Percentiles rank a stretch among this genome's conserved stretches.
Conservation (phyloP, 2,797 vertebrate species). For the Xerus rutilus region DNA sequence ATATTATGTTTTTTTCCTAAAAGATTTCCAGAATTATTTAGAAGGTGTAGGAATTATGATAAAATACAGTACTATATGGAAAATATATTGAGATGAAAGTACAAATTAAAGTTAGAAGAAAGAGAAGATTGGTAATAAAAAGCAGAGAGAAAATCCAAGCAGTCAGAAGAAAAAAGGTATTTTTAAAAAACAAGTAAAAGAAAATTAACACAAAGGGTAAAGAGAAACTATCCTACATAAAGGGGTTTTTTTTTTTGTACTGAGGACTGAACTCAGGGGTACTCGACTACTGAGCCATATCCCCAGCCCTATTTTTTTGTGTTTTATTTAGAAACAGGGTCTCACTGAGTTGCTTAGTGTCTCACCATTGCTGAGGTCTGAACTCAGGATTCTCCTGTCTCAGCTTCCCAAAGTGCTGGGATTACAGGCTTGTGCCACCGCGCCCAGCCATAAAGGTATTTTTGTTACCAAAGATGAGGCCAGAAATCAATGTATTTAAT, state of each 20-base stretch:
- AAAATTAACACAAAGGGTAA: not conserved
- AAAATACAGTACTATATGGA: slow-evolving; percentile 17
- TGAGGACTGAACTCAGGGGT: no score
- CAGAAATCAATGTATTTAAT: slow-evolving; percentile 5
- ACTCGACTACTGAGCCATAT: no score
- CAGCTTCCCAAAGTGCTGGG: no score
- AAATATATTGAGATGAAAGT: not conserved
- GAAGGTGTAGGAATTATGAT: not conserved
- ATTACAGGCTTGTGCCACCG: no score
- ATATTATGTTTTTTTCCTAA: slow-evolving; percentile 1
- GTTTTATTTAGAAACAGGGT: no score
- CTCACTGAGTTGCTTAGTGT: no score
- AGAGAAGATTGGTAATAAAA: not conserved
- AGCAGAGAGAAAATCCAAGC: slow-evolving; percentile 3
- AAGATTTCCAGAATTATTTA: slow-evolving; percentile 36
- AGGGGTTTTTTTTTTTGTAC: no score
- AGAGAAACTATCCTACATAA: not conserved
- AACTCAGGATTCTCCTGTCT: no score
- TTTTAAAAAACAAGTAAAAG: not conserved
- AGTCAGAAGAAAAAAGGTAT: not conserved
- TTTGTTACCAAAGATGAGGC: not conserved
- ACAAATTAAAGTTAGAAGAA: slow-evolving; percentile 42
- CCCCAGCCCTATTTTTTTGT: no score
- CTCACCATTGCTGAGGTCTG: no score
- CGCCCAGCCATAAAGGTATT: no score